Percentiles rank a stretch among this genome's conserved stretches.
Evolutionary conservation across 2,797 vertebrate genomes (phyloP).

Genomic region (Brachyalestes nurse): DNA sequence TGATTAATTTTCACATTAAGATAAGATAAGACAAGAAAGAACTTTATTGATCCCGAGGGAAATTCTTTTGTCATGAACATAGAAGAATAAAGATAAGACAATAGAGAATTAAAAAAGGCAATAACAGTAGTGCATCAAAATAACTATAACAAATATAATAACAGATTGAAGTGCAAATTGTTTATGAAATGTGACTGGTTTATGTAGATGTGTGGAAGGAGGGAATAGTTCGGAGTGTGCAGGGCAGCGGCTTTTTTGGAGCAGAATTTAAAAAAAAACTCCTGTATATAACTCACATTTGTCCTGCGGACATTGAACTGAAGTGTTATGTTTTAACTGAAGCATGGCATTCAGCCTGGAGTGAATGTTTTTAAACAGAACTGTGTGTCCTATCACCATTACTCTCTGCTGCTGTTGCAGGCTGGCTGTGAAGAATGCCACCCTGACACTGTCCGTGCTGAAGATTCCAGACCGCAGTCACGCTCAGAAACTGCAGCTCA

Average conservation of each 20-base stretch:
- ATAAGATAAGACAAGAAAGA: too few species aligned
- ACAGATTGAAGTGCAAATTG: too few species aligned
- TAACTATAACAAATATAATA: too few species aligned
- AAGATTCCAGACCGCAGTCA: constrained; percentile 91
- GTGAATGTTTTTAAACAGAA: constrained; percentile 6
- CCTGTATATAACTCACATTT: neutral
- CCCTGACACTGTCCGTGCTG: constrained; percentile 82
- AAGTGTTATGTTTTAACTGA: neutral
- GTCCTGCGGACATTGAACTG: neutral
- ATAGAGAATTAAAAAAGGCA: too few species aligned
- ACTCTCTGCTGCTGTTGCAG: constrained; percentile 66
- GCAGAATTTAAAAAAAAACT: neutral
- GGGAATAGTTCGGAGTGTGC: neutral
- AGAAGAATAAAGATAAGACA: too few species aligned
- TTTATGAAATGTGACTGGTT: too few species aligned
- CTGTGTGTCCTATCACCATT: neutral
- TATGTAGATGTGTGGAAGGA: neutral
- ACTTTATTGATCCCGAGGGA: too few species aligned
- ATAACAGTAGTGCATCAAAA: too few species aligned
- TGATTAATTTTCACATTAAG: neutral
- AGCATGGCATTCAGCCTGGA: neutral
- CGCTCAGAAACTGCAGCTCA: constrained; percentile 92
- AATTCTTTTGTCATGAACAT: too few species aligned
- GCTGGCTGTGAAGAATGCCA: constrained; percentile 89
- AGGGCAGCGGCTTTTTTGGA: too few species aligned